A percentile compares a stretch with the other conserved stretches of the same genome.
These are phyloP conservation scores for Junco hyemalis DNA, from an alignment of 2,113 vertebrate genomes.

Conservation along the genomic window DNA sequence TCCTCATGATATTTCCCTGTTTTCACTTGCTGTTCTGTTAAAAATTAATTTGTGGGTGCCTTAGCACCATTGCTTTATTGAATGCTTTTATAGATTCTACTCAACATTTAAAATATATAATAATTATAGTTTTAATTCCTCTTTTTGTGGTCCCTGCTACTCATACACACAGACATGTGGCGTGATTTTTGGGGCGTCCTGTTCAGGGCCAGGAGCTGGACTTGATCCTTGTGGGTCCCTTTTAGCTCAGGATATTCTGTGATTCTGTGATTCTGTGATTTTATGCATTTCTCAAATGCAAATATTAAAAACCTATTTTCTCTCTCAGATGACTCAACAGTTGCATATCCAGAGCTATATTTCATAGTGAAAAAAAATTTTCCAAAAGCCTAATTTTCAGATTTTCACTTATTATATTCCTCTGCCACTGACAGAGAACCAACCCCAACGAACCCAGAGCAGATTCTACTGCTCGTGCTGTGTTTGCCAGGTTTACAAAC, in stretches of 20 bases:
- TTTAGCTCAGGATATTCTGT: background rate
- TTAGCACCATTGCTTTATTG: background rate
- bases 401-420: background rate
- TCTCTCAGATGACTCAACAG: background rate
- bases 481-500: background rate
- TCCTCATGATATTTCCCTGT: background rate
- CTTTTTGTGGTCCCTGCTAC: background rate
- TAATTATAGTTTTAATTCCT: background rate
- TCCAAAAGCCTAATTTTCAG: background rate
- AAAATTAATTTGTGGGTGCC: background rate
- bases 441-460: background rate
- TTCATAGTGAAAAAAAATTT: background rate
- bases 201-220: background rate
- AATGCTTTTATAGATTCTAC: background rate
- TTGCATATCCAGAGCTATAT: background rate
- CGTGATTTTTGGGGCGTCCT: background rate
- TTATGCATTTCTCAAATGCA: background rate
- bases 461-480: fast-evolving
- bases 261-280: background rate
- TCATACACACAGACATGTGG: background rate
- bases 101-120: background rate
- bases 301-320: background rate
- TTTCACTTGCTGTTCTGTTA: background rate
- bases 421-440: background rate
- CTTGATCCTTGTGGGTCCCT: background rate